Evolutionary conservation across 2,797 vertebrate genomes (phyloP).

Genomic region (Crocodylus rhombifer): DNA sequence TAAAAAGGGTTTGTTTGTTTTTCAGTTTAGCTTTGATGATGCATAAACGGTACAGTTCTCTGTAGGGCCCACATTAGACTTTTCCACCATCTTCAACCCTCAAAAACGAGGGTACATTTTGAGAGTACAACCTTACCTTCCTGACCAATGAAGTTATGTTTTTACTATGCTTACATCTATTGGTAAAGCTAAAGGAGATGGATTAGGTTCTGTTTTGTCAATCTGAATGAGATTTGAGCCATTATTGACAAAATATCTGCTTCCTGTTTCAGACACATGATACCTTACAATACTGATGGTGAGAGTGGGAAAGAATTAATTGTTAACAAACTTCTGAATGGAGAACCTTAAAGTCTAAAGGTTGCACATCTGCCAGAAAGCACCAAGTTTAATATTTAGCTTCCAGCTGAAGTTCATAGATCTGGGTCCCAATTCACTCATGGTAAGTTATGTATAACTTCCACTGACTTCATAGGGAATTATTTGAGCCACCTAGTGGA

Average conservation of each 20-base stretch:
- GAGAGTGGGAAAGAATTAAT: neutral
- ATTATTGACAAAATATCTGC: neutral
- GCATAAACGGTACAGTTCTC: too few species aligned
- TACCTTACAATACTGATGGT: neutral
- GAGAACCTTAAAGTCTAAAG: neutral
- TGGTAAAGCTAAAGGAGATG: neutral
- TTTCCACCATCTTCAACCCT: too few species aligned
- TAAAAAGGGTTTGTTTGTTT: neutral
- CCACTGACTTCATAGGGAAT: neutral
- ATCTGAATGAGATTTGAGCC: neutral
- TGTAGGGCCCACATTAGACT: too few species aligned
- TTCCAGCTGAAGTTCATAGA: neutral
- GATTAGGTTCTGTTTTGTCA: neutral
- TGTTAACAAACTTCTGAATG: neutral
- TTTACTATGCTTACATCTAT: conserved; percentile 2
- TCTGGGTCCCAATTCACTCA: neutral
- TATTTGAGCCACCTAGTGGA: neutral
- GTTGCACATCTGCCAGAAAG: neutral
- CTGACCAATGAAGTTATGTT: neutral
- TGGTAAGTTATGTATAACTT: neutral
- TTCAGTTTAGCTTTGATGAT: too few species aligned
- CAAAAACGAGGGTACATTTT: too few species aligned
- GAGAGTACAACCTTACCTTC: neutral
- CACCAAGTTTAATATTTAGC: neutral
- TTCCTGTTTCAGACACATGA: neutral